Percentiles rank a stretch among this genome's conserved stretches.
Evolutionary conservation across 2,888 invertebrate genomes (phyloP).

Genomic region (Leucoma salicis): DNA sequence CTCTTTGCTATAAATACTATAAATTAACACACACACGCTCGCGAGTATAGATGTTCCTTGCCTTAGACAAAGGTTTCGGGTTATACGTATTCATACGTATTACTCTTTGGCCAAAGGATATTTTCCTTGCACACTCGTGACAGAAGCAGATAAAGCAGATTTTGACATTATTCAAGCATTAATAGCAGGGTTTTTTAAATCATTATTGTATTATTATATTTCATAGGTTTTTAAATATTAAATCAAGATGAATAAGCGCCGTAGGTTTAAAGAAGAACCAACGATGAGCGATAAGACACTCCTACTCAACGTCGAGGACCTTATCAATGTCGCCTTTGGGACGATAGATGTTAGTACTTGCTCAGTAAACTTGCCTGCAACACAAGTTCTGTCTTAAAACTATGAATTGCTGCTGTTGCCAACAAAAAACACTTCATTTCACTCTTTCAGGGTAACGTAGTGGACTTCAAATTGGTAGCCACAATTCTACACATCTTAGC

Average conservation of each 20-base stretch:
- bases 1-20: too few species aligned
- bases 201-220: not conserved
- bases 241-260: not conserved
- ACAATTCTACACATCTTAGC: conserved; percentile 60
- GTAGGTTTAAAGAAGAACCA: not conserved
- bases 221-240: not conserved
- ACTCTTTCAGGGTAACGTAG: conserved; percentile 12
- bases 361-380: too few species aligned
- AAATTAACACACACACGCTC: too few species aligned
- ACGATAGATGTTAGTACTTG: not conserved
- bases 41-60: too few species aligned
- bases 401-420: too few species aligned
- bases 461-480: conserved; percentile 62
- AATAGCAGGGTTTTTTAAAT: not conserved
- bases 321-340: conserved; percentile 2
- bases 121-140: too few species aligned
- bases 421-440: too few species aligned
- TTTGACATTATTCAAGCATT: not conserved
- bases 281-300: conserved; percentile 2
- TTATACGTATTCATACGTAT: too few species aligned
- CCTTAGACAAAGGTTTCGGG: too few species aligned
- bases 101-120: too few species aligned
- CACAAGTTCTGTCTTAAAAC: too few species aligned
- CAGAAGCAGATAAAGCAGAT: too few species aligned
- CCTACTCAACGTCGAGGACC: conserved; percentile 3